A percentile compares a stretch with the other conserved stretches of the same genome.
These are phyloP conservation scores for Brachionus paranguensis DNA, from an alignment of 1,140 invertebrate genomes.

Conservation along the genomic window DNA sequence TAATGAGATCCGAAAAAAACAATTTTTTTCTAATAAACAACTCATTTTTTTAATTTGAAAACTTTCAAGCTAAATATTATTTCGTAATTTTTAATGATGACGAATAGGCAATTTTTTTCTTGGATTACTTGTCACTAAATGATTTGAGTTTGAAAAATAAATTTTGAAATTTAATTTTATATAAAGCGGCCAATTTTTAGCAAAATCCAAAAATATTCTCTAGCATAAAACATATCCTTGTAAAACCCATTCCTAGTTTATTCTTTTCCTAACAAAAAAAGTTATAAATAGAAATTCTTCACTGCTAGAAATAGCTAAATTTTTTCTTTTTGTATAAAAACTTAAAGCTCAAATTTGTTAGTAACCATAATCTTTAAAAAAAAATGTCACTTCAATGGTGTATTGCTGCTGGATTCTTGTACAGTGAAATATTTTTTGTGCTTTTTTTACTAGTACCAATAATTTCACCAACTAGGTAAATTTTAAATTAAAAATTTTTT, in stretches of 20 bases:
- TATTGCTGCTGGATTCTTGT: slow-evolving; percentile 83
- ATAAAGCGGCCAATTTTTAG: background rate
- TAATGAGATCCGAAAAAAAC: too few species aligned
- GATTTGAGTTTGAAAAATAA: background rate
- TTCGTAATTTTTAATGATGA: background rate
- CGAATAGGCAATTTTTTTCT: background rate
- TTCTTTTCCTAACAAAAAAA: background rate
- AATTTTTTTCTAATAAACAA: too few species aligned
- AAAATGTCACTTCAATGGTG: slow-evolving; percentile 92
- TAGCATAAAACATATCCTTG: background rate
- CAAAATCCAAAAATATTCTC: background rate
- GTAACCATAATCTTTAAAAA: background rate
- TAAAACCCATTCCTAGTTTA: background rate
- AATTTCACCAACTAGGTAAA: slow-evolving; percentile 67
- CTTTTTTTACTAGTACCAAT: slow-evolving; percentile 77
- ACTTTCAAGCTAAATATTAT: background rate
- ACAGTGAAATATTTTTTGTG: slow-evolving; percentile 76
- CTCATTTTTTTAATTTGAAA: too few species aligned
- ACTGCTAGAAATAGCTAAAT: background rate
- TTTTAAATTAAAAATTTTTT: slow-evolving; percentile 29
- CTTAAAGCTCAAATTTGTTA: background rate
- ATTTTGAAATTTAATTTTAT: background rate
- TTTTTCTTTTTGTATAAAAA: background rate
- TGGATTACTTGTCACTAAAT: background rate
- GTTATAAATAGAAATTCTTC: background rate